Evolutionary conservation across 2,113 vertebrate species (phyloP).

Genomic region (Callithrix jacchus): DNA sequence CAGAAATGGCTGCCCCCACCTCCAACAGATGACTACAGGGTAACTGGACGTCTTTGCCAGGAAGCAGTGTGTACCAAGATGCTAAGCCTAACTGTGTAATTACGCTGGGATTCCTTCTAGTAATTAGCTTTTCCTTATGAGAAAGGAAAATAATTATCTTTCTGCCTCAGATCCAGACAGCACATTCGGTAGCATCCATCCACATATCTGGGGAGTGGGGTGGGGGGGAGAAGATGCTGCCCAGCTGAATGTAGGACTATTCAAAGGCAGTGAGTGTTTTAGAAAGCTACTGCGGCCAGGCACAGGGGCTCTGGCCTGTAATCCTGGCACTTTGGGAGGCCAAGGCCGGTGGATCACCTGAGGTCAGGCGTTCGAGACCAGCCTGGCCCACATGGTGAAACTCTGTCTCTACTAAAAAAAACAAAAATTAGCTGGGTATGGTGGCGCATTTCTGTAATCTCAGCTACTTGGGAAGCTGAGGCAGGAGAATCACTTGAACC

Average conservation of each 20-base stretch:
- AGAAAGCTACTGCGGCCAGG: too few relatives aligned
- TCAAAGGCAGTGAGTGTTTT: neutral
- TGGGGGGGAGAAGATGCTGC: neutral
- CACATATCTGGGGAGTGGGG: neutral
- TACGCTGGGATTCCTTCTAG: conserved; percentile 65
- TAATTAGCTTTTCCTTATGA: conserved; percentile 71
- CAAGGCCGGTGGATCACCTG: too few relatives aligned
- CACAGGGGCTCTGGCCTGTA: too few relatives aligned
- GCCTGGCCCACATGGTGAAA: too few relatives aligned
- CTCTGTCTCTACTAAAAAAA: too few relatives aligned
- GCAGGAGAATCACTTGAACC: too few relatives aligned
- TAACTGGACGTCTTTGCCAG: conserved; percentile 30
- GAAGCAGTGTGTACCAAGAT: conserved; percentile 54
- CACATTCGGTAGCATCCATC: neutral
- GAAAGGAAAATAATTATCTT: conserved; percentile 76
- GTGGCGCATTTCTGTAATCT: too few relatives aligned
- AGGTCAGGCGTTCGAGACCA: too few relatives aligned
- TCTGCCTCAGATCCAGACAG: conserved; percentile 59
- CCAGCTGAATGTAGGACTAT: neutral
- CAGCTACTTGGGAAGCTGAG: too few relatives aligned
- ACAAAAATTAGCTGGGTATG: too few relatives aligned
- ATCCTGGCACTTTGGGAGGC: too few relatives aligned
- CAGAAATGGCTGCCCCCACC: neutral
- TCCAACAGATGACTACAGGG: neutral
- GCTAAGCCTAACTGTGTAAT: conserved; percentile 56